A percentile compares a stretch with the other conserved stretches of the same genome.
Conservation (phyloP, 1,140 invertebrate genomes). For the Stenopsyche tienmushanensis region DNA sequence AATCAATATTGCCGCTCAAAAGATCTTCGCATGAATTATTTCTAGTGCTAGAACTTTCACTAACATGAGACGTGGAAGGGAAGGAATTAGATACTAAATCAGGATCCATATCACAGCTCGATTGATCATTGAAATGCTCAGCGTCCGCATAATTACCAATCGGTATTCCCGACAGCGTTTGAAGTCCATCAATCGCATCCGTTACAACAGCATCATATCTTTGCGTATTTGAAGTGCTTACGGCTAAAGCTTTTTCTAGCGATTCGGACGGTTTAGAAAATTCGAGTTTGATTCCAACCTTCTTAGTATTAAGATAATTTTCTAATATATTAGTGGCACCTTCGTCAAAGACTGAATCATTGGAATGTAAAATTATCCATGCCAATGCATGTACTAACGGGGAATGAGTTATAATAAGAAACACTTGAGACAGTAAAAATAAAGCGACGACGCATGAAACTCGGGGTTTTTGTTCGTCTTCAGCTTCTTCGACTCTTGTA, state of each 20-base stretch:
- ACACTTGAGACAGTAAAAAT: conserved; percentile 94
- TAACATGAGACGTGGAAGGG: conserved; percentile 55
- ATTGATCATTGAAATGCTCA: conserved; percentile 49
- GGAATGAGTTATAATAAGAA: conserved; percentile 87
- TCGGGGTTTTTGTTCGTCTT: conserved; percentile 62
- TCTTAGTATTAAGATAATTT: conserved; percentile 62
- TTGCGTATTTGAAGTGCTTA: conserved; percentile 22
- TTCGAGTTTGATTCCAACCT: conserved; percentile 54
- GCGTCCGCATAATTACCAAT: conserved; percentile 13
- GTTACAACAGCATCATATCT: conserved; percentile 12
- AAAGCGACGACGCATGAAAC: conserved; percentile 88
- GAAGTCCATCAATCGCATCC: background rate
- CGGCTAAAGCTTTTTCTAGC: conserved; percentile 62
- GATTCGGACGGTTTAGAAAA: conserved; percentile 61
- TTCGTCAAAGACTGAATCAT: conserved; percentile 68
- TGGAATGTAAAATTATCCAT: conserved; percentile 82
- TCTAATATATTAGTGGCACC: conserved; percentile 74
- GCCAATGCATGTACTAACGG: conserved; percentile 87
- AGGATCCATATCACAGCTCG: conserved; percentile 55
- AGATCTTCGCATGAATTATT: conserved; percentile 58
- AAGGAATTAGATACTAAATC: conserved; percentile 54
- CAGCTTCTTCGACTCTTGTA: conserved; percentile 47
- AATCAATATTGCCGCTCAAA: conserved; percentile 43
- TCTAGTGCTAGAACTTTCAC: conserved; percentile 52
- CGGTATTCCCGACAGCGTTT: background rate